Conservation (phyloP, 2,113 vertebrate species). For the Candoia aspera region DNA sequence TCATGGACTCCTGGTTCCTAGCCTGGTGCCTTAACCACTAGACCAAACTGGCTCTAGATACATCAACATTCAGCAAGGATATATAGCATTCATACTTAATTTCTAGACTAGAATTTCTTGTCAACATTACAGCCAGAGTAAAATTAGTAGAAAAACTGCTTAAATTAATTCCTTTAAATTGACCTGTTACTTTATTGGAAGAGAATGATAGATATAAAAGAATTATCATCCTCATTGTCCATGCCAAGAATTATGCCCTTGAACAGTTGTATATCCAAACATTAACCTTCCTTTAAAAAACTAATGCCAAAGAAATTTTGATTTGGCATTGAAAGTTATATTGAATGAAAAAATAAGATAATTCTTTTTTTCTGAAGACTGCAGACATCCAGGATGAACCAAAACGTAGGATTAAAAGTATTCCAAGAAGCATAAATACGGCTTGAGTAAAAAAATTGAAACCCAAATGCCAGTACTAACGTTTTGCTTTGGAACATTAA, state of each 20-base stretch:
- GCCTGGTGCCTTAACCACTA: no score
- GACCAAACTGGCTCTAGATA: neutral
- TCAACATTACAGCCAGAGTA: neutral
- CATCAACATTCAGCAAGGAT: neutral
- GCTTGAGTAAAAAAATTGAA: neutral
- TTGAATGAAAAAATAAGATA: constrained; percentile 30
- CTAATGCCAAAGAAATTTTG: neutral
- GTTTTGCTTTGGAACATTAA: neutral
- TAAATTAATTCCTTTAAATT: neutral
- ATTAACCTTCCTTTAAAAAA: constrained; percentile 24
- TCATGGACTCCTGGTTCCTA: no score
- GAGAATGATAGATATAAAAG: neutral
- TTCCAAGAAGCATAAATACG: constrained; percentile 19
- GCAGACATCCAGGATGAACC: neutral
- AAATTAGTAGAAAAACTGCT: neutral
- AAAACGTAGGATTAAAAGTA: neutral
- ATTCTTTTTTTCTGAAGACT: constrained; percentile 35
- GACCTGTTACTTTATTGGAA: neutral
- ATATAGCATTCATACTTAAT: neutral
- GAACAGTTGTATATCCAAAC: constrained; percentile 16
- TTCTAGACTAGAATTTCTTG: neutral
- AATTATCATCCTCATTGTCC: neutral
- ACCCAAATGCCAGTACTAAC: neutral
- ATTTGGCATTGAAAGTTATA: constrained; percentile 26
- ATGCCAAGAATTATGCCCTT: constrained; percentile 13